These are phyloP conservation scores for Nicator chloris DNA, from an alignment of 2,113 vertebrate genomes.

Conservation along the genomic window DNA sequence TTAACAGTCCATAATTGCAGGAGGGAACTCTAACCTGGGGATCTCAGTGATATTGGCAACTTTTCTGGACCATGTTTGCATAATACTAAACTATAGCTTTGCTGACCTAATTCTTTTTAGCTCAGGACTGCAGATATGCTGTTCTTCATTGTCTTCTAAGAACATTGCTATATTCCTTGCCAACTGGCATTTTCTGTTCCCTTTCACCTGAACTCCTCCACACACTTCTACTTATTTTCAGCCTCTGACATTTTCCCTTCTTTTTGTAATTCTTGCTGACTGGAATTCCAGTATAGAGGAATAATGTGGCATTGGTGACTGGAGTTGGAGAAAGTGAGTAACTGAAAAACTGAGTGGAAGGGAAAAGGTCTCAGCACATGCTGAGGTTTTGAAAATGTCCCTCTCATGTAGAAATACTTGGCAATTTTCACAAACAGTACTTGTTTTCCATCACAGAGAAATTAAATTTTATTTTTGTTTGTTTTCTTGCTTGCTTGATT, in stretches of 20 bases:
- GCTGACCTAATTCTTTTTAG: conserved; percentile 19
- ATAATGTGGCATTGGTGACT: not conserved
- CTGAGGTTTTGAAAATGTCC: not conserved
- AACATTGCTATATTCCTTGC: not conserved
- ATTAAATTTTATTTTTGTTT: not conserved
- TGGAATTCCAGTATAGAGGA: not conserved
- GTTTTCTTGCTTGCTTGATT: not conserved
- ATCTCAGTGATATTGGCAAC: conserved; percentile 22
- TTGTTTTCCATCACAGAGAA: not conserved
- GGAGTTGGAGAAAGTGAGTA: not conserved
- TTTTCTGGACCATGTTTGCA: not conserved
- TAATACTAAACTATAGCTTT: conserved; percentile 13
- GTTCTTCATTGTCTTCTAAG: not conserved
- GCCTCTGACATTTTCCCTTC: not conserved
- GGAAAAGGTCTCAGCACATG: not conserved
- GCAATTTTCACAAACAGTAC: not conserved
- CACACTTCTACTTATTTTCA: not conserved
- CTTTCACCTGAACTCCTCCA: conserved; percentile 4
- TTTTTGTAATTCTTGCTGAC: not conserved
- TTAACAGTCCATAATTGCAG: not conserved
- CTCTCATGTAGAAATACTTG: not conserved
- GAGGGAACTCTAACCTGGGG: not conserved
- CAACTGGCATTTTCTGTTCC: not conserved
- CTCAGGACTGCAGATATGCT: conserved; percentile 16
- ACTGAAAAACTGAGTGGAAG: not conserved